Percentiles rank a stretch among this genome's conserved stretches.
phyloP scores from a whole-genome alignment of 2,888 invertebrate genomes.

The Drosophila nigricruria region DNA sequence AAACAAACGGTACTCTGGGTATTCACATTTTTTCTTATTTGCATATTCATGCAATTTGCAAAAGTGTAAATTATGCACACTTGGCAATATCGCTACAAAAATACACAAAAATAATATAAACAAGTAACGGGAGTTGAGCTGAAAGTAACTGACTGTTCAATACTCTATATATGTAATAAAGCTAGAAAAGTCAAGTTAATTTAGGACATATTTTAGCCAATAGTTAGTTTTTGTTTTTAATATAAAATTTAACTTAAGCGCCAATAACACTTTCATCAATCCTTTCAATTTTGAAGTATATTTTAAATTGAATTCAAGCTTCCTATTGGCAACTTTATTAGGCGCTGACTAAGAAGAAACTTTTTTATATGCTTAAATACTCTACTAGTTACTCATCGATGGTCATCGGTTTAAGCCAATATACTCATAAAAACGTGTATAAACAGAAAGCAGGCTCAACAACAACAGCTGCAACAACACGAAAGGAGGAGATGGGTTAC shows the following conservation, averaged over 20 bases:
- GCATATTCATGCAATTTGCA: conserved; percentile 76
- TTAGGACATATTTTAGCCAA: too few relatives aligned
- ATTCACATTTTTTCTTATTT: conserved; percentile 60
- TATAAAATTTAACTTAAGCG: too few relatives aligned
- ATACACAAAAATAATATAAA: conserved; percentile 41
- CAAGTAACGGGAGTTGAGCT: neutral
- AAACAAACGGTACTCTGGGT: conserved; percentile 24
- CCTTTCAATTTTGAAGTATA: too few relatives aligned
- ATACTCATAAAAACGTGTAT: neutral
- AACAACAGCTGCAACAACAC: conserved; percentile 33
- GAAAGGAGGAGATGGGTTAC: neutral
- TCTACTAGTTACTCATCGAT: neutral
- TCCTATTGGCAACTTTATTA: too few relatives aligned
- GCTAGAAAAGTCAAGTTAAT: too few relatives aligned
- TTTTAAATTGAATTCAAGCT: too few relatives aligned
- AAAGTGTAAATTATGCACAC: conserved; percentile 77
- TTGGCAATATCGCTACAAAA: conserved; percentile 72
- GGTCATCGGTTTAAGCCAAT: neutral
- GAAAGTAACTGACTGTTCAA: neutral
- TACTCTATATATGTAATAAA: neutral
- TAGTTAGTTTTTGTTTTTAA: too few relatives aligned
- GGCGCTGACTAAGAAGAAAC: neutral
- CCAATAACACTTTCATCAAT: too few relatives aligned
- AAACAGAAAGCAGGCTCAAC: conserved; percentile 13
- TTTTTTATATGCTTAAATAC: neutral